Base-by-base conservation (phyloP, 2,113 vertebrate genomes). In the Alexandromys fortis region DNA sequence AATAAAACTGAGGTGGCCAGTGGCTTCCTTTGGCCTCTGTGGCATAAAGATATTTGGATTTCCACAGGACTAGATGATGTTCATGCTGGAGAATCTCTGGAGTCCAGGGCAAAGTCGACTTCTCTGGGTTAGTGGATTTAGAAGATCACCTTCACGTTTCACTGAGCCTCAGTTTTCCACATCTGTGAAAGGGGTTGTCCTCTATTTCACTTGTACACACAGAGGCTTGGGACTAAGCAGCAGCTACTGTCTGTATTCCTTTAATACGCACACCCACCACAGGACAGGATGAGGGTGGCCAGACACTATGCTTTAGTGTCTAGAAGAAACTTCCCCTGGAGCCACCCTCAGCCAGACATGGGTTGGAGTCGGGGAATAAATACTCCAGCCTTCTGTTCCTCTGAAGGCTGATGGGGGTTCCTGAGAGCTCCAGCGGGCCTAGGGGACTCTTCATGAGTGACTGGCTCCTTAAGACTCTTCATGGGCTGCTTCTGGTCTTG, bases 221-320 rank as follows among this genome's bases (percentile, higher is more conserved):
- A 13, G 1, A 19, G 55, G n/a, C 58, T 47, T 5, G 30, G 63
- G 19, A 24, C 67, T 33, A 47, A 1, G 3, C 0, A 12, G 30
- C 1, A 42, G 72, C 55, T 5, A 2, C 72, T 65, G 33, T 55
- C 4, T 12, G 22, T 47, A 49, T 10, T 10, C 82, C 67, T 58
- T 24, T 42, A 63, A 10, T 0, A 7, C 1, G 33, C 68, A 52
- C 19, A 26, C n/a, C 11, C 70, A 42, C 24, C 19, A 73, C 33
- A 35, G 22, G 1, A 38, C 4, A 68, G 91, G 55, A n/a, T 19
- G 83, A 17, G 6, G 47, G 76, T 26, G 68, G 73, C 26, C 1
- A 42, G 58, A 67, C 78, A 70, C 19, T 12, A 21, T 49, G 7
- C 2, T 58, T 21, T 58, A 58, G 55, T 58, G 55, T 58, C 55